A percentile compares a stretch with the other conserved stretches of the same genome.
These are phyloP conservation scores for Tachypleus tridentatus DNA, from an alignment of 1,140 invertebrate species.

Conservation along the genomic window DNA sequence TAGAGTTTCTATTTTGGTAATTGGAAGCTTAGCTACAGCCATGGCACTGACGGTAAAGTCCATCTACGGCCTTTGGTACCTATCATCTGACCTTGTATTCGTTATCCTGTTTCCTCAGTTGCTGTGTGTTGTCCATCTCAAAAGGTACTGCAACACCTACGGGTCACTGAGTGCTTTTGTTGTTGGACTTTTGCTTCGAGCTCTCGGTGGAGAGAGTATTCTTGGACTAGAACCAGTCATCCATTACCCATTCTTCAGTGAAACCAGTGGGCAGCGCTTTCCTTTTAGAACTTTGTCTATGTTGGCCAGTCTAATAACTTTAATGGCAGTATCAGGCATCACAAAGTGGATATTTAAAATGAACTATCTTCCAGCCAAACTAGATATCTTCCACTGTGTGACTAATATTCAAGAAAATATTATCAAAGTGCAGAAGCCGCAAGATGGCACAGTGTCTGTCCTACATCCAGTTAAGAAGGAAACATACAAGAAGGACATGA, in stretches of 20 bases:
- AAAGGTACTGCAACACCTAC: conserved; percentile 88
- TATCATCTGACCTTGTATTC: conserved; percentile 96
- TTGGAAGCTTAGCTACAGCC: conserved; percentile 78
- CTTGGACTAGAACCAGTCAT: conserved; percentile 70
- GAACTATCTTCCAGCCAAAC: conserved; percentile 68
- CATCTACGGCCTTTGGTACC: conserved; percentile 95
- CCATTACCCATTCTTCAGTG: conserved; percentile 74
- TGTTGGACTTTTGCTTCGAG: conserved; percentile 69
- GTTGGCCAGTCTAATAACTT: conserved; percentile 57
- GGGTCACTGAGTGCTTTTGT: conserved; percentile 84
- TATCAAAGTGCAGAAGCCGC: conserved; percentile 33
- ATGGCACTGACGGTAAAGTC: conserved; percentile 95
- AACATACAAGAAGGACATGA: conserved; percentile 64
- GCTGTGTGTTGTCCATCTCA: conserved; percentile 94
- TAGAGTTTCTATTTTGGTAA: conserved; percentile 78
- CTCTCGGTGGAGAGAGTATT: conserved; percentile 75
- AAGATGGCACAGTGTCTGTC: conserved; percentile 46
- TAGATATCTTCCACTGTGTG: conserved; percentile 87
- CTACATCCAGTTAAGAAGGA: conserved; percentile 62
- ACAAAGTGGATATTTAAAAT: conserved; percentile 60
- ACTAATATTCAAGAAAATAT: conserved; percentile 83
- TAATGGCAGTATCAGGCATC: conserved; percentile 51
- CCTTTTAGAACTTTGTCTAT: conserved; percentile 86
- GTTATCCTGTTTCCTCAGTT: conserved; percentile 96
- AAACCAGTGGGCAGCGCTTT: conserved; percentile 52